These are phyloP conservation scores for Mesitornis unicolor DNA, from an alignment of 2,113 vertebrate genomes.

Conservation along the genomic window DNA sequence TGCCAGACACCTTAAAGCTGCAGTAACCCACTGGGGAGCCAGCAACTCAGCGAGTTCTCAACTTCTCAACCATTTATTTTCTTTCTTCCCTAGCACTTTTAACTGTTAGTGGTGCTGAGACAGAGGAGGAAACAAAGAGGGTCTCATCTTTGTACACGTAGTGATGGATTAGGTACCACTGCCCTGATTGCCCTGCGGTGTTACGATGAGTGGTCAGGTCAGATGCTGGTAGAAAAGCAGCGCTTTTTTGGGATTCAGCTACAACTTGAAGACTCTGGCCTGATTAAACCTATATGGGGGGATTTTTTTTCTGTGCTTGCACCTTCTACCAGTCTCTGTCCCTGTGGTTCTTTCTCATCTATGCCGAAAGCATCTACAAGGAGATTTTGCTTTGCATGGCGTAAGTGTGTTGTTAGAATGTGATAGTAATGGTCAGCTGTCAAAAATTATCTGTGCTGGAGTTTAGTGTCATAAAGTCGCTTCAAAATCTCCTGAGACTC, in stretches of 20 bases:
- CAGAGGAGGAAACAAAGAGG: background rate
- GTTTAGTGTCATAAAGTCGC: background rate
- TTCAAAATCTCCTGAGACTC: background rate
- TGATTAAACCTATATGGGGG: rapidly evolving
- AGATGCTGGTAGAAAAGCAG: background rate
- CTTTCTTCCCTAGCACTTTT: background rate
- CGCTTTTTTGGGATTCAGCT: background rate
- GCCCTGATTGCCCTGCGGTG: rapidly evolving
- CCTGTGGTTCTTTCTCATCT: background rate
- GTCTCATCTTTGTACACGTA: too few species aligned
- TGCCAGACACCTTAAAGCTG: slow-evolving; percentile 49
- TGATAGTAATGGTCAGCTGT: background rate
- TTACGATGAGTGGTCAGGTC: background rate
- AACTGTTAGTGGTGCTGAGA: too few species aligned
- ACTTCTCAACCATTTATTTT: background rate
- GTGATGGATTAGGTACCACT: rapidly evolving
- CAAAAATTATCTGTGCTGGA: background rate
- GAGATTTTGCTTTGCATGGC: background rate
- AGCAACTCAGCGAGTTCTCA: too few species aligned
- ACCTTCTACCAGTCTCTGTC: background rate
- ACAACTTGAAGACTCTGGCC: background rate
- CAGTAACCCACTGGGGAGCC: background rate
- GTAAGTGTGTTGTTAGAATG: background rate
- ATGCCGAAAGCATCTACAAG: background rate
- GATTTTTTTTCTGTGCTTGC: background rate